Base-by-base conservation (phyloP, 2,797 vertebrate species). In the Scleropages formosus region DNA sequence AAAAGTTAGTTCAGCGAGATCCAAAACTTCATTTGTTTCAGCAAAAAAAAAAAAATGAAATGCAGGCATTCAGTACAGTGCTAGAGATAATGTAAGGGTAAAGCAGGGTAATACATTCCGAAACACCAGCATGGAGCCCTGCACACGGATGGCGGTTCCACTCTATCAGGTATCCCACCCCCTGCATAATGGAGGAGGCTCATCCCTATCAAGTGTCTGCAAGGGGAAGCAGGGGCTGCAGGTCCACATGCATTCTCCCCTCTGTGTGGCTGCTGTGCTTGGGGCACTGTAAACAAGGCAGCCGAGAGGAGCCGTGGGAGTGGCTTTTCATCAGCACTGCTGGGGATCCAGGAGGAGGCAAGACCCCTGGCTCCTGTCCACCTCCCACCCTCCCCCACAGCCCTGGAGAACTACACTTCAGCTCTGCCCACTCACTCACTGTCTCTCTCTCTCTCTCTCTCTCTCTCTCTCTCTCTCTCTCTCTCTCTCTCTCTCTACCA, bases 401-500 rank as follows among this genome's bases (percentile, higher is more conserved):
- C 64, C 64, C 64, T n/a, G 10, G 64, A 66, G 64, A 66, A 1
- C 64, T n/a, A 4, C 65, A 67, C 13, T 49, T 67, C 44, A 67
- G 39, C 13, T 20, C 39, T 11, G 44, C 47, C 3, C 74, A 72
- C 74, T 80, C 80, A 27, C 58, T 49, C 61, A 46, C 77, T 82
- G 81, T 81, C 56, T 88, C 87, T 89, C 89, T 87, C 87, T 88
- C 66, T 26, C 46, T 26, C 67, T 88, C 87, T 89, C 89, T 87
- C 86, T 88, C n/a, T n/a, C n/a, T 80, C 80, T 27, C 58, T 49
- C 61, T 46, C 77, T 82, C 81, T 81, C 56, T 88, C 87, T 89
- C 89, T 87, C 87, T 88, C 66, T 26, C 46, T 26, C 67, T 88
- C 87, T 89, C 89, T 87, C 86, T 88, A 85, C 82, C 78, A 85